These are phyloP conservation scores for Meiosimyza decipiens DNA, from an alignment of 2,888 invertebrate genomes.

Conservation along the genomic window DNA sequence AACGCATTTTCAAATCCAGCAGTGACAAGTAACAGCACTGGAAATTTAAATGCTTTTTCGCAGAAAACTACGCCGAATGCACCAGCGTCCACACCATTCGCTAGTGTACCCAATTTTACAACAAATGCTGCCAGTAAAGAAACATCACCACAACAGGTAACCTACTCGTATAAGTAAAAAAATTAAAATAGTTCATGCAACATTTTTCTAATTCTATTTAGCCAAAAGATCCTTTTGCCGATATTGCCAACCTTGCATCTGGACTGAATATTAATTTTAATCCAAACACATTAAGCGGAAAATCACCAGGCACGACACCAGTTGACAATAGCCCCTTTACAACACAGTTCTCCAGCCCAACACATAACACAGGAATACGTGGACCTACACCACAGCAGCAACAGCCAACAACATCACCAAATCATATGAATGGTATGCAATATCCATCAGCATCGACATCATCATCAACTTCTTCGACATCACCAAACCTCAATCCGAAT, in stretches of 20 bases:
- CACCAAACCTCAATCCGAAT: conserved; percentile 20
- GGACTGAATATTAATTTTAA: conserved; percentile 65
- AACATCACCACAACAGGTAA: conserved; percentile 69
- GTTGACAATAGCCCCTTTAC: conserved; percentile 62
- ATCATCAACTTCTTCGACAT: conserved; percentile 25
- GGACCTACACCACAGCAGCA: conserved; percentile 62
- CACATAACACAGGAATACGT: conserved; percentile 55
- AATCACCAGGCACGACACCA: conserved; percentile 60
- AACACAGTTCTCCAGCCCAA: conserved; percentile 65
- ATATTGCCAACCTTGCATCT: conserved; percentile 71
- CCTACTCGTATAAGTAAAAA: conserved; percentile 49
- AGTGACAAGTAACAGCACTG: conserved; percentile 25
- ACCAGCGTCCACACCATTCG: conserved; percentile 46
- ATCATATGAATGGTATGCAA: conserved; percentile 45
- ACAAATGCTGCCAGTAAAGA: conserved; percentile 58
- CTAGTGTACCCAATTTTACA: conserved; percentile 49
- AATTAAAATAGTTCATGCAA: conserved; percentile 3
- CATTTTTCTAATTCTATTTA: conserved; percentile 37
- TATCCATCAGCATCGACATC: conserved; percentile 35
- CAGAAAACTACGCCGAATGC: conserved; percentile 48
- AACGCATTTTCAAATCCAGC: conserved; percentile 49
- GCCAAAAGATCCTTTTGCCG: conserved; percentile 78
- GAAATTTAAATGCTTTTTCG: conserved; percentile 33
- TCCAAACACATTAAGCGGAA: conserved; percentile 58
- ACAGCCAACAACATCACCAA: conserved; percentile 62